These are phyloP conservation scores for Gobio gobio DNA, from an alignment of 2,113 vertebrate genomes.

Conservation along the genomic window DNA sequence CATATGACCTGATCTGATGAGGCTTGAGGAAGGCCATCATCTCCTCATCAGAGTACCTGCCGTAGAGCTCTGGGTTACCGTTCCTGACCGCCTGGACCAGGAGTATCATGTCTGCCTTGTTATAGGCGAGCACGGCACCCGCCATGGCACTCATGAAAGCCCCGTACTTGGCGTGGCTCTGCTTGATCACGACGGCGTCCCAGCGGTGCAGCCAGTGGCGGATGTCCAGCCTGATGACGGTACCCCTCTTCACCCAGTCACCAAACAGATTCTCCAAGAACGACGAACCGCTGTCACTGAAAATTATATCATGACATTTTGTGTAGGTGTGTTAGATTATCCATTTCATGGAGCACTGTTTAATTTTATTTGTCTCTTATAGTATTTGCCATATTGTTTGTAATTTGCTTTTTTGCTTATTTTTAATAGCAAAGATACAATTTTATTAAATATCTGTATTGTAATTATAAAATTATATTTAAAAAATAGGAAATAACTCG, in stretches of 20 bases:
- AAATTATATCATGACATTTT: neutral
- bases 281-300: neutral
- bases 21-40: too few relatives aligned
- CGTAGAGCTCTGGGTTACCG: slow-evolving; percentile 28
- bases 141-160: neutral
- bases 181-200: neutral
- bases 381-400: too few relatives aligned
- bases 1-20: too few relatives aligned
- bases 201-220: neutral
- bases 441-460: too few relatives aligned
- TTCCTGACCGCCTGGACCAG: slow-evolving; percentile 27
- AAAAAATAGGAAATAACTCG: too few relatives aligned
- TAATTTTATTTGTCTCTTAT: too few relatives aligned
- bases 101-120: slow-evolving; percentile 37
- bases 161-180: neutral
- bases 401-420: too few relatives aligned
- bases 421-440: too few relatives aligned
- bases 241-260: neutral
- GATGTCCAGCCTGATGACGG: neutral
- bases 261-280: neutral
- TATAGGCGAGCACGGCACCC: slow-evolving; percentile 34
- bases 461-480: too few relatives aligned
- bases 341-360: too few relatives aligned
- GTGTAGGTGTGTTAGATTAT: neutral
- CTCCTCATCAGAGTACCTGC: neutral